A percentile compares a stretch with the other conserved stretches of the same genome.
These are phyloP conservation scores for Tetranychus piercei DNA, from an alignment of 2,888 invertebrate genomes.

Conservation along the genomic window DNA sequence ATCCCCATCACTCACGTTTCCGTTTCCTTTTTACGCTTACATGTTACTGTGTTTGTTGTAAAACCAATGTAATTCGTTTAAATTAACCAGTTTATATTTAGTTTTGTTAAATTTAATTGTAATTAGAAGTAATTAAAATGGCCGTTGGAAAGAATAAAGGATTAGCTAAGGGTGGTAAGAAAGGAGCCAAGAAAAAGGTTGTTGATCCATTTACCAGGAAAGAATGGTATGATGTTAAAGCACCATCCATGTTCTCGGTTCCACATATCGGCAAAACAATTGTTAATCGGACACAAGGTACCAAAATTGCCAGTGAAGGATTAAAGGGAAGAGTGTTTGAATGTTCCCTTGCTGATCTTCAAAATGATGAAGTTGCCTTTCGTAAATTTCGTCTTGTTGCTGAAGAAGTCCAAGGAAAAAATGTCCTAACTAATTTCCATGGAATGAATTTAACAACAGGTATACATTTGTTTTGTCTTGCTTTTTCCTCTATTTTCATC, in stretches of 20 bases:
- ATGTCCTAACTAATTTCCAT: constrained; percentile 95
- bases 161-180: constrained; percentile 94
- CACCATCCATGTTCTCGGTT: constrained; percentile 90
- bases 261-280: constrained; percentile 95
- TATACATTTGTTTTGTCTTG: neutral
- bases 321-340: constrained; percentile 94
- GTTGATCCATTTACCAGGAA: constrained; percentile 98
- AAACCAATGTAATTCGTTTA: neutral
- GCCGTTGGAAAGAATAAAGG: constrained; percentile 30
- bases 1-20: neutral
- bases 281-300: constrained; percentile 91
- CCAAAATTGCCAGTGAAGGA: constrained; percentile 84
- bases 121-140: constrained; percentile 22
- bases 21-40: neutral
- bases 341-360: constrained; percentile 89
- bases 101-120: constrained; percentile 9
- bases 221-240: constrained; percentile 99
- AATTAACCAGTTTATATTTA: neutral
- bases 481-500: neutral
- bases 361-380: constrained; percentile 87
- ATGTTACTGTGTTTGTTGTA: neutral
- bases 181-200: constrained; percentile 99
- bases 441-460: constrained; percentile 93
- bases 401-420: constrained; percentile 86
- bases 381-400: constrained; percentile 93